Conservation (phyloP, 2,888 invertebrate genomes). For the Esperia sulphurella region DNA sequence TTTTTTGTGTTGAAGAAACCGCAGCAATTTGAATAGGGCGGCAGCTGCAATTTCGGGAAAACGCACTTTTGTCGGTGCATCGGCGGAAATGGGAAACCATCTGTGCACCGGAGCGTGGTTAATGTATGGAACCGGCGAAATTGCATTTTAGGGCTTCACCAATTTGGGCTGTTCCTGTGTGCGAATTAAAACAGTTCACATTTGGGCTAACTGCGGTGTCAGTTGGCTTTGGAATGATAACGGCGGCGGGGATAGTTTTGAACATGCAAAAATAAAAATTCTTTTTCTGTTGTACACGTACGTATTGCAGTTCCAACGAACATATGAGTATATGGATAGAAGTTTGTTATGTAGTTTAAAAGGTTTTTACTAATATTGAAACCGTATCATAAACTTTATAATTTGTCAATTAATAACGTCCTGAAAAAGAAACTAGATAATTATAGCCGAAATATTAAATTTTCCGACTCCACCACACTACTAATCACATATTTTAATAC, state of each 20-base stretch:
- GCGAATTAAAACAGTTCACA: slow-evolving; percentile 22
- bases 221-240: slow-evolving; percentile 10
- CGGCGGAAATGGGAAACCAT: slow-evolving; percentile 73
- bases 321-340: too few species aligned
- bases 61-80: slow-evolving; percentile 49
- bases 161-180: slow-evolving; percentile 41
- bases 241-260: background rate
- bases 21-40: slow-evolving; percentile 38
- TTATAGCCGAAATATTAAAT: too few species aligned
- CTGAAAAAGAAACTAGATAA: too few species aligned
- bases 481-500: too few species aligned
- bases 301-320: too few species aligned
- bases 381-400: too few species aligned
- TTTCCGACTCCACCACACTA: too few species aligned
- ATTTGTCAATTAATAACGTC: too few species aligned
- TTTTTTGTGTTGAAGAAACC: slow-evolving; percentile 36
- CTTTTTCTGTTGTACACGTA: background rate
- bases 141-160: slow-evolving; percentile 74
- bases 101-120: slow-evolving; percentile 62
- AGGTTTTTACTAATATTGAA: too few species aligned
- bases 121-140: slow-evolving; percentile 64
- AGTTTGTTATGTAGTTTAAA: too few species aligned
- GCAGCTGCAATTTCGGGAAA: slow-evolving; percentile 67
- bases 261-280: slow-evolving; percentile 4
- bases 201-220: slow-evolving; percentile 14